Evolutionary conservation across 2,797 vertebrate genomes (phyloP).

Genomic region (Nyctalus aviator): DNA sequence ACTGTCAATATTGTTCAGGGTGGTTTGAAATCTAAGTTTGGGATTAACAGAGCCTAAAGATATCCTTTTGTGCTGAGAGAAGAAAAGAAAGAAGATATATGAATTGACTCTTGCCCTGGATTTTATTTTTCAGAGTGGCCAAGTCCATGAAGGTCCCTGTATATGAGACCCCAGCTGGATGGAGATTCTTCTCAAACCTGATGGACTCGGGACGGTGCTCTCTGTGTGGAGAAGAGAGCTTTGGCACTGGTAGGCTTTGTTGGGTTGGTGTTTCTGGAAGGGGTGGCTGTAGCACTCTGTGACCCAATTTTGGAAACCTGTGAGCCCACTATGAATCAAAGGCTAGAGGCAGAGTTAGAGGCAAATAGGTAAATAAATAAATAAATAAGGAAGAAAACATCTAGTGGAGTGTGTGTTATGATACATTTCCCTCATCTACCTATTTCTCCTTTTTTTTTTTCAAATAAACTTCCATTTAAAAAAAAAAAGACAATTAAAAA

Average conservation of each 20-base stretch:
- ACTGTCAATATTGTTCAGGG: neutral
- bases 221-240: slow-evolving; percentile 98
- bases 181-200: slow-evolving; percentile 98
- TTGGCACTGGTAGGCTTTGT: slow-evolving; percentile 94
- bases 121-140: slow-evolving; percentile 92
- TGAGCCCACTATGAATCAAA: neutral
- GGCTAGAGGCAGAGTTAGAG: neutral
- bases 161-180: slow-evolving; percentile 97
- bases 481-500: neutral
- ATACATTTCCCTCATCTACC: neutral
- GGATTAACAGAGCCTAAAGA: neutral
- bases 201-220: slow-evolving; percentile 99
- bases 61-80: neutral
- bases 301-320: neutral
- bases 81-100: neutral
- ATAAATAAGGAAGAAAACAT: neutral
- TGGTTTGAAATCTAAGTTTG: neutral
- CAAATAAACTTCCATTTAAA: neutral
- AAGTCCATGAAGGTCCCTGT: slow-evolving; percentile 97
- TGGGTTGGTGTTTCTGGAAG: neutral
- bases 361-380: neutral
- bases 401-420: neutral
- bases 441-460: neutral
- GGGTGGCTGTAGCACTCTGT: neutral
- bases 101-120: slow-evolving; percentile 49